Conservation (phyloP, 2,888 invertebrate species). For the Rhamphomyia laevipes region DNA sequence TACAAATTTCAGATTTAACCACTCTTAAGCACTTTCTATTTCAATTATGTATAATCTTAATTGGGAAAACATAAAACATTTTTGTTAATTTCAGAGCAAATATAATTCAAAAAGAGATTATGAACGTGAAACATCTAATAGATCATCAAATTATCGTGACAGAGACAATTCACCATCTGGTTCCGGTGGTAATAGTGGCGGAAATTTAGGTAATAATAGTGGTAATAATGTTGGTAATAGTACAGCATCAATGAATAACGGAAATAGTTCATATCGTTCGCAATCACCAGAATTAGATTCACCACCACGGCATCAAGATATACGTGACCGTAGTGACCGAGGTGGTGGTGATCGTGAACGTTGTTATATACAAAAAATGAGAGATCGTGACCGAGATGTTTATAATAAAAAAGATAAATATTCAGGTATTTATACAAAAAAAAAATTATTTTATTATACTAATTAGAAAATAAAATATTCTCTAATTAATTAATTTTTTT, state of each 20-base stretch:
- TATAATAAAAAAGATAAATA: slow-evolving; percentile 79
- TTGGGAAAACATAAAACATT: no score
- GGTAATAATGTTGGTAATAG: background rate
- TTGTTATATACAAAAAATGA: slow-evolving; percentile 37
- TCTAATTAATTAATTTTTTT: background rate
- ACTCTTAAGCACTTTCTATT: no score
- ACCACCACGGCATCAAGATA: slow-evolving; percentile 41
- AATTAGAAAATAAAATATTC: no score
- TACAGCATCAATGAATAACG: slow-evolving; percentile 37
- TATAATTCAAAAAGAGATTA: slow-evolving; percentile 63
- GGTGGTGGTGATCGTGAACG: slow-evolving; percentile 42
- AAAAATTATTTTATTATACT: no score
- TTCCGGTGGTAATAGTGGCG: slow-evolving; percentile 15
- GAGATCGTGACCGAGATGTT: slow-evolving; percentile 67
- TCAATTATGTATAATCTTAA: no score
- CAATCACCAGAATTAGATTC: slow-evolving; percentile 65
- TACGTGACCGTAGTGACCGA: slow-evolving; percentile 37
- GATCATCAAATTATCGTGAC: slow-evolving; percentile 36
- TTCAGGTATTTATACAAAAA: slow-evolving; percentile 69
- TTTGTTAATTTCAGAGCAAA: slow-evolving; percentile 45
- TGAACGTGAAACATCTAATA: slow-evolving; percentile 36
- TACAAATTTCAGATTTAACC: no score
- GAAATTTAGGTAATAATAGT: slow-evolving; percentile 12
- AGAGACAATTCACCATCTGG: slow-evolving; percentile 34
- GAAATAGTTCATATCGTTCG: slow-evolving; percentile 60